Base-by-base conservation (phyloP, 1,140 invertebrate species). In the Araneus ventricosus region DNA sequence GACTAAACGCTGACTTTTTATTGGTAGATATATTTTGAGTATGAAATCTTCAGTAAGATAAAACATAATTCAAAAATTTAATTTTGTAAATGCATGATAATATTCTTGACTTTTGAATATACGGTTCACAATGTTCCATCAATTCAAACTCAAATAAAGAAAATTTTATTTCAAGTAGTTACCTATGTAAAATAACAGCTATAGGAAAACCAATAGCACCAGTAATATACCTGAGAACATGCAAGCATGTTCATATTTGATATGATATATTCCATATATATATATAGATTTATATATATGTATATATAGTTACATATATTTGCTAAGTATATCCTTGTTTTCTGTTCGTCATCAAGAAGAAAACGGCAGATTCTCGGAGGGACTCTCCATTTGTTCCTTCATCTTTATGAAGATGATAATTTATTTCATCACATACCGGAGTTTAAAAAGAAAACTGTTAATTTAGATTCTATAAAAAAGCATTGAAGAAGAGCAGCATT, bases 161-260 rank as follows among this genome's bases (percentile, higher is more conserved):
- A 75, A 75, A 2, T 75, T 75, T 34, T 75, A 75, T 75, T 34
- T 75, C 20, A 22, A 20, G 6, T 75, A 34, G 3, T 75, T 75
- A 34, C 6, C 70, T 75, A 75, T 37, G 8, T 52, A 82, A 63
- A 87, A 61, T 17, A 85, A 92, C 24, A 86, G 59, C 90, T 92
- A 82, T 87, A 93, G 67, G 67, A 67, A 79, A 92, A 88, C 91
- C 91, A 93, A 93, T 93, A 93, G 91, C 91, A 93, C 91, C 91
- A 93, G 67, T 88, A 39, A 87, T 79, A 88, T 93, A 39, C 91
- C 91, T 87, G 67, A 93, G 84, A 87, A 87, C 84, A 93, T 61
- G 45, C 63, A 91, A 41, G 59, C 84, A 87, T 63, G 41, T n/a
- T 93, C 91, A 59, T 87, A 79, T 59, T 41, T 93, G 91, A 93